Conservation (phyloP, 2,113 vertebrate genomes). For the Prionailurus viverrinus region DNA sequence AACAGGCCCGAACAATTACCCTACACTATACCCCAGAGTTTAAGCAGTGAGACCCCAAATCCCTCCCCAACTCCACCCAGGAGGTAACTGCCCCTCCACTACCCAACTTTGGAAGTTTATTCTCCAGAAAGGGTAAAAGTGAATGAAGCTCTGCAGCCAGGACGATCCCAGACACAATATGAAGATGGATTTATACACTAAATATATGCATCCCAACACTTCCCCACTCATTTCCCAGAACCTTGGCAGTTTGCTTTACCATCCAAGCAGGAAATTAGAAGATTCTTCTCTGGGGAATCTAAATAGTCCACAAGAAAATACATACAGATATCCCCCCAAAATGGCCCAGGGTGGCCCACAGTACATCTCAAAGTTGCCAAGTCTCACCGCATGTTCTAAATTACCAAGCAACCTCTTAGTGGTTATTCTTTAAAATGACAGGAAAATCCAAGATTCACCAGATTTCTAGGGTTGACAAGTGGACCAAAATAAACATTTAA, state of each 20-base stretch:
- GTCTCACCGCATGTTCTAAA: background rate
- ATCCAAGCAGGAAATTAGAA: background rate
- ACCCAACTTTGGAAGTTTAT: background rate
- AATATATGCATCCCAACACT: background rate
- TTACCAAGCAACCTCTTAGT: constrained; percentile 20
- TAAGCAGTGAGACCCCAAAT: background rate
- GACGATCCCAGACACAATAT: background rate
- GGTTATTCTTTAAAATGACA: background rate
- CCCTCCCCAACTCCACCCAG: background rate
- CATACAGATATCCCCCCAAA: background rate
- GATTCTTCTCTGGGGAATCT: background rate
- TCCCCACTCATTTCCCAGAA: background rate
- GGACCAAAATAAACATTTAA: background rate
- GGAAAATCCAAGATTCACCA: constrained; percentile 14
- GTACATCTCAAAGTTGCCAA: background rate
- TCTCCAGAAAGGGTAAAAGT: background rate
- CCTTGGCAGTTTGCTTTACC: background rate
- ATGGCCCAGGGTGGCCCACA: background rate
- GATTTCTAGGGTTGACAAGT: background rate
- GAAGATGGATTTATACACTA: background rate
- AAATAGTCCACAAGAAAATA: background rate
- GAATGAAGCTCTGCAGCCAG: background rate
- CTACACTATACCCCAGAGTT: background rate
- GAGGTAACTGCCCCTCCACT: background rate
- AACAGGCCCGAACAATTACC: background rate